phyloP scores from a whole-genome alignment of 2,113 vertebrate genomes.

The Cyanoderma ruficeps region DNA sequence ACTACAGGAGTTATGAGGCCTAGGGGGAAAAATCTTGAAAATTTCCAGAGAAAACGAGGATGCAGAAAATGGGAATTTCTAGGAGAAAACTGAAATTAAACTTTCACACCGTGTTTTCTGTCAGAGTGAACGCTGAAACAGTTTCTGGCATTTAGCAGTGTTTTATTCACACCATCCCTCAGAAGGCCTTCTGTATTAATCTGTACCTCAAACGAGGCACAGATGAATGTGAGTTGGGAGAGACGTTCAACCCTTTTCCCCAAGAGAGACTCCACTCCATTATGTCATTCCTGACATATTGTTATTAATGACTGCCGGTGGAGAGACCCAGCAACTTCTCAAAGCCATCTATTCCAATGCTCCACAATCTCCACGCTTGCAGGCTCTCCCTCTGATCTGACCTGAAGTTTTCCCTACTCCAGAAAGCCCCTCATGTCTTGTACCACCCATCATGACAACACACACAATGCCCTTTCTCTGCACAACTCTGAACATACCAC shows the following conservation, averaged over 20 bases:
- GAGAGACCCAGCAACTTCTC: not conserved
- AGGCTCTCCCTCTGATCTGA: not conserved
- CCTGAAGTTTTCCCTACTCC: not conserved
- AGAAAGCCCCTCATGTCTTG: not conserved
- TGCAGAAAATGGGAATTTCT: not conserved
- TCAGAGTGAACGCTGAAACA: not conserved
- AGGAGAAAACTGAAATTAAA: not conserved
- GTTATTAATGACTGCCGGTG: not conserved
- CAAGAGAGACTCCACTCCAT: not conserved
- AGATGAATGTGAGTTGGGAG: not conserved
- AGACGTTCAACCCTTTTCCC: not conserved
- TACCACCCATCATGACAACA: not conserved
- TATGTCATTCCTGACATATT: conserved; percentile 17
- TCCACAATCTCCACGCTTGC: not conserved
- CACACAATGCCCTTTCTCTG: not conserved
- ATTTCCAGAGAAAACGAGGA: not conserved
- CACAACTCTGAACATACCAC: not conserved
- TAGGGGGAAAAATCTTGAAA: not conserved
- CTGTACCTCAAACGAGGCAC: not conserved
- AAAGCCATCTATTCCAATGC: not conserved
- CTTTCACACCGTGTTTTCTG: not conserved
- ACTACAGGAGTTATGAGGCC: not conserved
- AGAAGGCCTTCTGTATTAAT: not conserved
- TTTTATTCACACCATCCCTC: not conserved
- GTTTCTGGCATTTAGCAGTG: not conserved